Conservation (phyloP, 1,140 invertebrate species). For the Drosophila prosaltans region DNA sequence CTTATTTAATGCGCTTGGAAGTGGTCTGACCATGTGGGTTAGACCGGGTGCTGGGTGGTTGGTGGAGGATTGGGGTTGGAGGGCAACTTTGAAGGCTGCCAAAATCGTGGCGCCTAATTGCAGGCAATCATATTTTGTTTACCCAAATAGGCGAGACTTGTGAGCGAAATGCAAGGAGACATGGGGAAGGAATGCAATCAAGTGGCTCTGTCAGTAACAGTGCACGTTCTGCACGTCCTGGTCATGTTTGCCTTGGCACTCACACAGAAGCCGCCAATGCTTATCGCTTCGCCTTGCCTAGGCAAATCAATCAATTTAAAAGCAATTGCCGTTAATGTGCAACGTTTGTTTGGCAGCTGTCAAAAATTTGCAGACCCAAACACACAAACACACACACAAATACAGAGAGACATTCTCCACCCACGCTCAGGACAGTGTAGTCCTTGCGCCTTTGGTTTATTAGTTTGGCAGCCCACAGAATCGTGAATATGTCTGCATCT, state of each 20-base stretch:
- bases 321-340: slow-evolving; percentile 80
- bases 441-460: slow-evolving; percentile 47
- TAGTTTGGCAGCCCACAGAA: slow-evolving; percentile 48
- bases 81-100: slow-evolving; percentile 44
- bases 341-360: slow-evolving; percentile 78
- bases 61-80: neutral
- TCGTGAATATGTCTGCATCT: slow-evolving; percentile 40
- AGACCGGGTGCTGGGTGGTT: neutral
- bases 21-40: slow-evolving; percentile 8
- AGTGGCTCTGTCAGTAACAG: slow-evolving; percentile 62
- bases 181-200: slow-evolving; percentile 57
- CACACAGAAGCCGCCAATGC: slow-evolving; percentile 12
- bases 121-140: slow-evolving; percentile 80
- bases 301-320: slow-evolving; percentile 80
- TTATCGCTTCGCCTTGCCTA: slow-evolving; percentile 51
- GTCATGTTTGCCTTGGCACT: slow-evolving; percentile 49
- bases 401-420: neutral
- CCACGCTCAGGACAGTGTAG: neutral
- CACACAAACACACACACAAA: slow-evolving; percentile 18
- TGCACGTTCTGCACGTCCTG: slow-evolving; percentile 53
- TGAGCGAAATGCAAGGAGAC: slow-evolving; percentile 5
- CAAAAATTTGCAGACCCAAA: slow-evolving; percentile 57
- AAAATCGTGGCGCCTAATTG: slow-evolving; percentile 72
- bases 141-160: slow-evolving; percentile 48
- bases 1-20: slow-evolving; percentile 71